Evolutionary conservation across 2,113 vertebrate species (phyloP).

Genomic region (Equus przewalskii): DNA sequence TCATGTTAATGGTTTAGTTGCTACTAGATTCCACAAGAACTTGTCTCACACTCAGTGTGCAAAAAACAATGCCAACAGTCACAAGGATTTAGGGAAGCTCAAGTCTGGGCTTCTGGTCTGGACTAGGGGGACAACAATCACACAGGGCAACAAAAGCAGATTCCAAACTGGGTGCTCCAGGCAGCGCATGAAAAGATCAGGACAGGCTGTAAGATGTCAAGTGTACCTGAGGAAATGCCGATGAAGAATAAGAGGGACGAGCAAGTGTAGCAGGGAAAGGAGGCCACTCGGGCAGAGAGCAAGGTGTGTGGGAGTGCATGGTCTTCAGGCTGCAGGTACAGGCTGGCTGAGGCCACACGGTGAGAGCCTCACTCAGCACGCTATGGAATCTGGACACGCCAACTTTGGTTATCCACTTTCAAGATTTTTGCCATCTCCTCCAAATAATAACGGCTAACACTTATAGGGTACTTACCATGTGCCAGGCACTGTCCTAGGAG

Average conservation of each 20-base stretch:
- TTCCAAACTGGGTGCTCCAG: background rate
- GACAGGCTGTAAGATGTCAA: too few species aligned
- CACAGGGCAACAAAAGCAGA: background rate
- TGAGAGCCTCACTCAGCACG: background rate
- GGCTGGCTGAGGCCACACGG: background rate
- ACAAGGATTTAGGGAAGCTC: background rate
- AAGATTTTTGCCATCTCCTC: background rate
- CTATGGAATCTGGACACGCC: background rate
- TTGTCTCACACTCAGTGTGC: background rate
- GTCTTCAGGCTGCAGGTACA: fast-evolving
- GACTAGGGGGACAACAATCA: background rate
- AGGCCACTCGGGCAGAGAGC: background rate
- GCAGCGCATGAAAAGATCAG: background rate
- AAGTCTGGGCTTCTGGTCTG: background rate
- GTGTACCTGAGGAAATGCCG: background rate
- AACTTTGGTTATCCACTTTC: background rate
- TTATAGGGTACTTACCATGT: background rate
- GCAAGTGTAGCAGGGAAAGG: too few species aligned
- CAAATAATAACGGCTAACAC: background rate
- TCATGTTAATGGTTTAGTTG: background rate
- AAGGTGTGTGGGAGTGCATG: too few species aligned
- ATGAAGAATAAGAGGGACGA: background rate
- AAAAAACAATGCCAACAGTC: background rate
- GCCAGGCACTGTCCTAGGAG: background rate
- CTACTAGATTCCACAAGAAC: background rate